Evolutionary conservation across 2,113 vertebrate genomes (phyloP).

Genomic region (Albula goreensis): DNA sequence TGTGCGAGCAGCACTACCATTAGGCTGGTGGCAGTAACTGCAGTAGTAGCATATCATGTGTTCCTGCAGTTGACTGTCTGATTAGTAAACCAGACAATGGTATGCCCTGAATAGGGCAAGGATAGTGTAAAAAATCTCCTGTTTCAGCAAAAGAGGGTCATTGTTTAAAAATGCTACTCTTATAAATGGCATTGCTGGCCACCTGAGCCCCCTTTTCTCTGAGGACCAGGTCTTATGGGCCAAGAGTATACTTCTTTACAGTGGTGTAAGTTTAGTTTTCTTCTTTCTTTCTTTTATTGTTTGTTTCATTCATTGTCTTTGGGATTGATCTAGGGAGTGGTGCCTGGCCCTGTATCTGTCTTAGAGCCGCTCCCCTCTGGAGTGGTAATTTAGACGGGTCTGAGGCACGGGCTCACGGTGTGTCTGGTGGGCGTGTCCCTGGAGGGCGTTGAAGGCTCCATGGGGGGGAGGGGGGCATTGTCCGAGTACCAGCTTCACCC

Average conservation of each 20-base stretch:
- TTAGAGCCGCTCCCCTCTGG: background rate
- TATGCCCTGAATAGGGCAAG: background rate
- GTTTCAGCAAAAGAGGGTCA: background rate
- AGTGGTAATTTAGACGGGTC: too few species aligned
- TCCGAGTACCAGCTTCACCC: too few species aligned
- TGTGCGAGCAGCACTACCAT: too few species aligned
- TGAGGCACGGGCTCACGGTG: background rate
- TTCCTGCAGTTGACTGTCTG: background rate
- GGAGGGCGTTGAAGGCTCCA: background rate
- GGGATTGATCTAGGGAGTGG: background rate
- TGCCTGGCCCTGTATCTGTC: background rate
- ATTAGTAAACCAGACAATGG: background rate
- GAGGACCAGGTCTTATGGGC: background rate
- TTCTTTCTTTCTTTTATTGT: background rate
- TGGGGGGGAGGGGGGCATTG: background rate
- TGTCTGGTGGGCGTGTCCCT: background rate
- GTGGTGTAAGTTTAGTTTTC: background rate
- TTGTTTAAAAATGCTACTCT: background rate
- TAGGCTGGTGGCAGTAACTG: too few species aligned
- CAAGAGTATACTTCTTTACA: background rate
- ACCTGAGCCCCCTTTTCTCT: background rate
- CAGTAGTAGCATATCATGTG: background rate
- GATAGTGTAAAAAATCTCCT: background rate
- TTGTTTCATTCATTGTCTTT: background rate
- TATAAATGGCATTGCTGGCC: background rate